Base-by-base conservation (phyloP, 2,888 invertebrate species). In the Drosophila melanocephala region DNA sequence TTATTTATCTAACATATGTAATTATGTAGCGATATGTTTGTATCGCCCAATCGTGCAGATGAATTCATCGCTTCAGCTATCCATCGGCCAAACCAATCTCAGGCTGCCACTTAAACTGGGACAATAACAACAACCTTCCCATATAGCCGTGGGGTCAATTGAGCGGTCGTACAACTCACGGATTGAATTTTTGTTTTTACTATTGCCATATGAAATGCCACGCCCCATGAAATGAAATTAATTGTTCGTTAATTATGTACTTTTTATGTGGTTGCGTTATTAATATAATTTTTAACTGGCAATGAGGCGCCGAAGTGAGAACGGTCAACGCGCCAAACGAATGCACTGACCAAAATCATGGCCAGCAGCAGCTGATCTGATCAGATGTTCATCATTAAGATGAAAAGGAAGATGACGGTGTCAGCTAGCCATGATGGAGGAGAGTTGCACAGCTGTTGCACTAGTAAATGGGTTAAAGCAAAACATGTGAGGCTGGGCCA, bases 401-500 rank as follows among this genome's bases (percentile, higher is more conserved):
- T 47, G 12, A 56, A n/a, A 37, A 51, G 22, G 47, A 33, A n/a
- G 33, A 35, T 30, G 52, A 47, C 6, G 14, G n/a, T 14, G 47
- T 22, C 51, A 32, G 37, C 56, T 51, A 57, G 28, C 19, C 33
- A 30, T 39, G 33, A n/a, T 47, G 32, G 22, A 53, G 39, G n/a
- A 56, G 33, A 33, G 33, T 33, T 68, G 68, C 58, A 10, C 10
- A n/a, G n/a, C 64, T 68, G 67, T 30, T 30, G 5, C 30, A 6
- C 30, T 30, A 6, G 61, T 37, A 55, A 55, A 37, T 55, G 35
- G 53, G 64, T n/a, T 47, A 64, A 59, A 57, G 65, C 19, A 28
- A 80, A 77, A 81, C 72, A 75, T 79, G 75, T 85, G 81, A 76
- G 86, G 80, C 69, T 56, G 69, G 51, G 51, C 68, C 64, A 62